Percentiles rank a stretch among this genome's conserved stretches.
phyloP scores from a whole-genome alignment of 2,888 invertebrate species.

The Tolmerus cingulatus region DNA sequence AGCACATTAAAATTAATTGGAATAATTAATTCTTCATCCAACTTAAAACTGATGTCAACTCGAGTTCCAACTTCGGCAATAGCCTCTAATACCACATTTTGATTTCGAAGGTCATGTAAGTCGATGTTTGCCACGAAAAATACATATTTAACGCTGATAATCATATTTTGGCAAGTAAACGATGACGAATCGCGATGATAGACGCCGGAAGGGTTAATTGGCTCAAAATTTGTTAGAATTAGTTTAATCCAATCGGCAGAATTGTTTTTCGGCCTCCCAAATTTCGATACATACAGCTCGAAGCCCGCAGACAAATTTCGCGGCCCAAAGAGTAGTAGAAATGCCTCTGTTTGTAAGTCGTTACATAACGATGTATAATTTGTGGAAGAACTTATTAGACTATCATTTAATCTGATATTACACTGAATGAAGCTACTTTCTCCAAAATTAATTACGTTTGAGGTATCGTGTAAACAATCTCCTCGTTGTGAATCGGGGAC shows the following conservation, averaged over 20 bases:
- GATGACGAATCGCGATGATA: conserved; percentile 48
- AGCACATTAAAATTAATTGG: conserved; percentile 57
- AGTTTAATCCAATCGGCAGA: conserved; percentile 56
- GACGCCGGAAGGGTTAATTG: conserved; percentile 52
- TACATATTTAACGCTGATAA: conserved; percentile 57
- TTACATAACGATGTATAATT: conserved; percentile 58
- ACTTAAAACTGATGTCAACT: conserved; percentile 58
- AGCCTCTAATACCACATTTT: conserved; percentile 55
- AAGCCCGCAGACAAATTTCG: conserved; percentile 24
- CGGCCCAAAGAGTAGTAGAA: conserved; percentile 48
- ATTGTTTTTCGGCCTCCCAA: conserved; percentile 57
- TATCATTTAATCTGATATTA: conserved; percentile 51
- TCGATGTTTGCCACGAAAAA: conserved; percentile 54
- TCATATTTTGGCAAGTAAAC: conserved; percentile 60
- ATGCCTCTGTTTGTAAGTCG: conserved; percentile 54
- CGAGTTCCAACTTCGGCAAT: conserved; percentile 55
- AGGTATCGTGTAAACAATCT: not conserved
- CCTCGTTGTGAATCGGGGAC: conserved; percentile 29
- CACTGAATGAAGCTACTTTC: conserved; percentile 56
- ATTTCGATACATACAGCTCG: conserved; percentile 54
- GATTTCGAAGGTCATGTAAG: conserved; percentile 51
- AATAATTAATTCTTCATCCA: conserved; percentile 52
- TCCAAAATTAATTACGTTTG: conserved; percentile 55
- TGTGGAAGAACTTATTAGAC: conserved; percentile 39
- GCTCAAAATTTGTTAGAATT: conserved; percentile 51